Evolutionary conservation across 2,113 vertebrate species (phyloP).

Genomic region (Progne subis): DNA sequence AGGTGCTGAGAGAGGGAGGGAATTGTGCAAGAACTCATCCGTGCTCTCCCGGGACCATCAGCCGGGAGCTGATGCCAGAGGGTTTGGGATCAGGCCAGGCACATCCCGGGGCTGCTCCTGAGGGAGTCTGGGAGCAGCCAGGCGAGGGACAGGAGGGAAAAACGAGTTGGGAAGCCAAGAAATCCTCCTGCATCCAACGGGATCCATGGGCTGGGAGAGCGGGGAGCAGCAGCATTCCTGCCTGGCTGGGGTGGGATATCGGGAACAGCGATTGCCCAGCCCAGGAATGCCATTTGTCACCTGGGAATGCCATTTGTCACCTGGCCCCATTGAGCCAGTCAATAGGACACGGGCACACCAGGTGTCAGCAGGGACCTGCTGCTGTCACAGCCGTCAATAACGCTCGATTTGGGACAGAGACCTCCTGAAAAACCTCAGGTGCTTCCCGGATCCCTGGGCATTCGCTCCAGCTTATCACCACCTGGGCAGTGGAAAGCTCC

Average conservation of each 20-base stretch:
- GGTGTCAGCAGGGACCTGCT: neutral
- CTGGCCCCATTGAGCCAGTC: neutral
- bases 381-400: neutral
- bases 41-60: neutral
- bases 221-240: neutral
- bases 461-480: neutral
- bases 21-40: neutral
- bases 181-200: neutral
- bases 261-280: neutral
- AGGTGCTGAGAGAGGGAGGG: neutral
- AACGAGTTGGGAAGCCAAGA: neutral
- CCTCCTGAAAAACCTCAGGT: neutral
- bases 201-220: neutral
- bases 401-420: neutral
- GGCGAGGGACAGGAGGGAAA: neutral
- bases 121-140: neutral
- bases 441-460: neutral
- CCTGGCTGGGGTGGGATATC: neutral
- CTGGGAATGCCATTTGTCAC: neutral
- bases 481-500: neutral
- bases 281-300: neutral
- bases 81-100: neutral
- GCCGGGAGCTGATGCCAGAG: neutral
- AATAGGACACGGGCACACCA: neutral
- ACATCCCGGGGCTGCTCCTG: neutral